phyloP scores from a whole-genome alignment of 2,888 invertebrate species.

The Erannis defoliaria region DNA sequence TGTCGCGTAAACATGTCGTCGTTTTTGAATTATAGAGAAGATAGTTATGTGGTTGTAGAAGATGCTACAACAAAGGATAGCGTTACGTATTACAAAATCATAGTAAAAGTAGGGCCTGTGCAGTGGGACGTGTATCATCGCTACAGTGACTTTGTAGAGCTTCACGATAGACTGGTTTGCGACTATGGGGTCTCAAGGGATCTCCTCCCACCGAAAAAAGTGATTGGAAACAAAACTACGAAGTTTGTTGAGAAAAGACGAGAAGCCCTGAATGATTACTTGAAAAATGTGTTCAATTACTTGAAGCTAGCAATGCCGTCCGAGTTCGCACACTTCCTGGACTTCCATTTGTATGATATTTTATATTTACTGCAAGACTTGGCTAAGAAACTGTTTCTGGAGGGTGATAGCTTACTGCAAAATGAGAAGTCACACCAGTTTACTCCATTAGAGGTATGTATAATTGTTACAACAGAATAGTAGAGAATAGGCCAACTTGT shows the following conservation, averaged over 20 bases:
- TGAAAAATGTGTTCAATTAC: constrained; percentile 91
- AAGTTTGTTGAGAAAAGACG: constrained; percentile 95
- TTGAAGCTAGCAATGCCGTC: constrained; percentile 93
- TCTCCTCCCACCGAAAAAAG: constrained; percentile 96
- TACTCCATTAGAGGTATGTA: constrained; percentile 91
- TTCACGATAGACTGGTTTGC: constrained; percentile 93
- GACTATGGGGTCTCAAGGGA: constrained; percentile 94
- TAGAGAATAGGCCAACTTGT: too few relatives aligned
- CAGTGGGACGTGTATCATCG: constrained; percentile 95
- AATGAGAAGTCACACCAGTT: constrained; percentile 89
- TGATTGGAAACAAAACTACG: constrained; percentile 95
- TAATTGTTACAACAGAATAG: neutral
- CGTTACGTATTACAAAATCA: constrained; percentile 91
- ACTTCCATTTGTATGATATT: constrained; percentile 96
- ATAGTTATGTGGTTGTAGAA: constrained; percentile 89
- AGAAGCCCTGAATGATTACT: constrained; percentile 92
- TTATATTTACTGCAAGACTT: constrained; percentile 94
- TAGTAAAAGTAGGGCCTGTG: constrained; percentile 89
- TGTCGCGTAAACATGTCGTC: constrained; percentile 88
- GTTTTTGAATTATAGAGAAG: constrained; percentile 89
- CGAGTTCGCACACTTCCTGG: constrained; percentile 93
- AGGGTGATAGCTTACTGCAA: constrained; percentile 90
- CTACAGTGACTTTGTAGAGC: constrained; percentile 95
- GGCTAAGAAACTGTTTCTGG: constrained; percentile 91
- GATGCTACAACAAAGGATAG: constrained; percentile 88